These are phyloP conservation scores for Salmo trutta DNA, from an alignment of 2,797 vertebrate species.

Conservation along the genomic window DNA sequence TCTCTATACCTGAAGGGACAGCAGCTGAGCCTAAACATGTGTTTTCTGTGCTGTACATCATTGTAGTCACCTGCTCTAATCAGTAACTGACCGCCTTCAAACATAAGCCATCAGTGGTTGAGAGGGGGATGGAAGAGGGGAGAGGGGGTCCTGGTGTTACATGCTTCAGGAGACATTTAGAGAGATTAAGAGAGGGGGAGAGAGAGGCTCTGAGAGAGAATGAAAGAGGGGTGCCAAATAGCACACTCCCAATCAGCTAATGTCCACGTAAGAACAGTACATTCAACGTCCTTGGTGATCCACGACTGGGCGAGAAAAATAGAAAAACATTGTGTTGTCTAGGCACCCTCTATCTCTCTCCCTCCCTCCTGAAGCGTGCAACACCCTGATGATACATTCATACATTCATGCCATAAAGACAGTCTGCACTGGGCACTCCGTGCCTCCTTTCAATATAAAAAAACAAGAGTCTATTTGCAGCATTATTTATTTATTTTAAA, in stretches of 20 bases:
- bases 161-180: neutral
- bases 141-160: neutral
- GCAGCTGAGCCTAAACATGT: too few relatives aligned
- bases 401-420: slow-evolving; percentile 14
- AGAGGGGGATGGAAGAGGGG: too few relatives aligned
- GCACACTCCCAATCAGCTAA: neutral
- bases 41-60: too few relatives aligned
- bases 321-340: neutral
- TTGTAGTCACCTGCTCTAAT: too few relatives aligned
- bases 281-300: neutral
- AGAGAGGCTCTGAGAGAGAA: too few relatives aligned
- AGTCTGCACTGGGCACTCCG: slow-evolving; percentile 2
- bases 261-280: neutral
- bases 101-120: too few relatives aligned
- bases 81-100: too few relatives aligned
- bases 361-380: neutral
- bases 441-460: slow-evolving; percentile 34
- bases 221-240: neutral
- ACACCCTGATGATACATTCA: slow-evolving; percentile 10
- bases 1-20: too few relatives aligned
- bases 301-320: neutral
- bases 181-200: too few relatives aligned
- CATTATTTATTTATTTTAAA: slow-evolving; percentile 50
- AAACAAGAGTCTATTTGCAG: slow-evolving; percentile 40
- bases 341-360: neutral